A percentile compares a stretch with the other conserved stretches of the same genome.
Conservation (phyloP, 30 jellyfish, hydroid and myxozoan genomes). For the Hydractinia echinata region DNA sequence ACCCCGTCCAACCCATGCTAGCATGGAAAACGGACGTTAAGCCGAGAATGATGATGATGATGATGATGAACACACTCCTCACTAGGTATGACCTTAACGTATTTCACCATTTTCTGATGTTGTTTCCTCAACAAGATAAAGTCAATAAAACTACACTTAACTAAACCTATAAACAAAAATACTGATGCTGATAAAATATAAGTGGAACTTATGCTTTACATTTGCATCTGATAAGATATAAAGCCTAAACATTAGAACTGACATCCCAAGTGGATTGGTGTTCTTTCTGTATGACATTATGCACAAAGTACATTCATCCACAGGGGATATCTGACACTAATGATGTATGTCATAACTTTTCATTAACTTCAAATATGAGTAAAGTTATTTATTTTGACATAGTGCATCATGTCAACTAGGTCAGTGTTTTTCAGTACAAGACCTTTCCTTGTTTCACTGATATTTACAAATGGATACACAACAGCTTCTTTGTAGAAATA, state of each 20-base stretch:
- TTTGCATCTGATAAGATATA: background rate
- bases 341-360: background rate
- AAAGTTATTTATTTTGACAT: background rate
- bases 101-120: too few species aligned
- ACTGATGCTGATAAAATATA: conserved; percentile 2
- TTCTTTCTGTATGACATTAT: background rate
- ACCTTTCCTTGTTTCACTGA: background rate
- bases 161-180: background rate
- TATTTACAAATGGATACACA: background rate
- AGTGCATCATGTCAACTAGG: conserved; percentile 9
- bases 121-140: background rate
- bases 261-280: background rate
- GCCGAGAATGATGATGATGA: too few species aligned
- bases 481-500: too few species aligned
- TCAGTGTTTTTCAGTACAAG: conserved; percentile 2
- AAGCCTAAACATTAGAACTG: background rate
- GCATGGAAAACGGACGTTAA: too few species aligned
- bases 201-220: background rate
- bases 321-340: background rate
- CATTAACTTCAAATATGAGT: conserved; percentile 1
- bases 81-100: too few species aligned
- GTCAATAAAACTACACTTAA: background rate
- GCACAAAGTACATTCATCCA: background rate
- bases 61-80: too few species aligned
- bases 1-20: too few species aligned